Base-by-base conservation (phyloP, 2,797 vertebrate genomes). In the Pseudochirops cupreus region DNA sequence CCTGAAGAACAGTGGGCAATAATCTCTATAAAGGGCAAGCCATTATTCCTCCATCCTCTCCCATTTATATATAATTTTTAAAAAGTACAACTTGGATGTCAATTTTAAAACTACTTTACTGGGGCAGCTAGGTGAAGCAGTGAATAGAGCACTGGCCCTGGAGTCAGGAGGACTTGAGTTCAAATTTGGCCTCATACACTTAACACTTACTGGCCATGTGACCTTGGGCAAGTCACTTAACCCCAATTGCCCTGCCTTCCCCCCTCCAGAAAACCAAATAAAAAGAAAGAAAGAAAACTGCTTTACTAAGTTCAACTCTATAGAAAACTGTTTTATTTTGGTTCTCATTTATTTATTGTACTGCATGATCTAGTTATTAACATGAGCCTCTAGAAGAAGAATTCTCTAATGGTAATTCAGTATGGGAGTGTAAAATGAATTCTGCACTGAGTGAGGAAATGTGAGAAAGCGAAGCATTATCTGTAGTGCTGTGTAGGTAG, bases 301-400 rank as follows among this genome's bases (percentile, higher is more conserved):
- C n/a, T 2, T 28, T n/a, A 56, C 67, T 9, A 0, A 92, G 90
- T 52, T 53, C 21, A 29, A 87, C n/a, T 58, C 59, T 67, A 92
- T n/a, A 46, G 59, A 31, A 33, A 33, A 82, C 21, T n/a, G 46
- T 53, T 5, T 0, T 46, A 46, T 50, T 26, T 90, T 89, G 82
- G 56, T 18, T 53, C 59, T 33, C 31, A 13, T 26, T 39, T 50
- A 13, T 13, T 24, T 33, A 93, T 50, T 54, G 74, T n/a, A 24
- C 39, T n/a, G 24, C 50, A 90, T 91, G 89, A 33, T 28, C 31
- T 14, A 59, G 46, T 67, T 82, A 87, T 24, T 26, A 57, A 33
- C 31, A 89, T 53, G 13, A 39, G 21, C 26, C 58, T 94, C 91
- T n/a, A 67, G 93, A 95, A 94, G 89, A 33, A 52, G 56, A 95